Evolutionary conservation across 2,113 vertebrate species (phyloP), one percentile per base, ranked within the genome.

Genomic region (Choloepus hoffmanni): DNA sequence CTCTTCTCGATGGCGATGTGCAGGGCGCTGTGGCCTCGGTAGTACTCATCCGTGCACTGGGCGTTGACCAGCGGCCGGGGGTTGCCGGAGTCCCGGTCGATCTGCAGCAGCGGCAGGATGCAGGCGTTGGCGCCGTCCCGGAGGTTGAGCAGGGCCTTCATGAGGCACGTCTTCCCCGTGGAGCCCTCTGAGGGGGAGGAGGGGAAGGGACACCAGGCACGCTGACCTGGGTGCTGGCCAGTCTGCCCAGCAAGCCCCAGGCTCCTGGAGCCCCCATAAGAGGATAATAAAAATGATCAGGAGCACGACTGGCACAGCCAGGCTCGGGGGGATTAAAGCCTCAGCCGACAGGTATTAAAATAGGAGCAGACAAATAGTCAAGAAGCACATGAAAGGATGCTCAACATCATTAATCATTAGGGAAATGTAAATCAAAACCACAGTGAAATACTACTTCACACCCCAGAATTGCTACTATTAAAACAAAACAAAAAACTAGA

Each of bases 1-100:
- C 99, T 98, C 95, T 99, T 99, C 98, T 99, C 99, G 0, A 99
- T 99, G 93, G 99, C 99, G 0, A 99, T 99, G 72, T 99, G 99
- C 36, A 99, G 98, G 12, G 99, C 99, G 0, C 99, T 99, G 97
- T 99, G 99, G 53, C 99, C 99, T 98, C 98, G 96, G 92, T 99
- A 99, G 98, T 99, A 99, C 26, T 87, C 97, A 91, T 98, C 98
- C 0, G 97, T 99, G 97, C 99, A 99, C 0, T 98, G 97, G 77
- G 98, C 98, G 0, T 99, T 99, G 87, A 99, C 98, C 5, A 99
- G 98, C 0, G 98, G 90, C 67, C 96, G 89, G 30, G 99, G 97
- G 86, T 99, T 99, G 55, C 98, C 98, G 1, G 96, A 98, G 94
- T 98, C 98, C 85, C 98, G 97, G 60, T 99, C 99, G 8, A 99